These are phyloP conservation scores for Arrhamphus sclerolepis DNA, from an alignment of 2,797 vertebrate species.

Conservation along the genomic window DNA sequence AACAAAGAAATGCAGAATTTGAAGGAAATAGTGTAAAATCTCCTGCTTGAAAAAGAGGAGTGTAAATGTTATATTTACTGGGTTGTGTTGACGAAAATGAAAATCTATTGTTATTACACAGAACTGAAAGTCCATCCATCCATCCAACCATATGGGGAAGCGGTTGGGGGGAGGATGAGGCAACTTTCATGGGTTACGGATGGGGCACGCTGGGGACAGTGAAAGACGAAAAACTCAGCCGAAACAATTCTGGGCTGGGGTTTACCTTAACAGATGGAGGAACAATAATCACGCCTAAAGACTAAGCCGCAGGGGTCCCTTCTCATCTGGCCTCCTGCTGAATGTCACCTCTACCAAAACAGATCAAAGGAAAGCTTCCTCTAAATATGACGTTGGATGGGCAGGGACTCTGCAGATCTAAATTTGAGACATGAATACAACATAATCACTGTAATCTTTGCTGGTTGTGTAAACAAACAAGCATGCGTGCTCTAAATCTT, in stretches of 20 bases:
- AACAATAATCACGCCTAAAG: slow-evolving; percentile 73
- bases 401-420: background rate
- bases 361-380: slow-evolving; percentile 55
- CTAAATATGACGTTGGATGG: slow-evolving; percentile 18
- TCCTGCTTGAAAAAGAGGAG: too few species aligned
- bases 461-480: background rate
- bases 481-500: background rate
- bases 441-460: background rate
- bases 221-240: slow-evolving; percentile 38
- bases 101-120: background rate
- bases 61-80: too few species aligned
- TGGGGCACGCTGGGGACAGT: background rate
- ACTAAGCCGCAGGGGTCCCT: slow-evolving; percentile 63
- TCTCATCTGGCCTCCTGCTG: slow-evolving; percentile 74
- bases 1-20: too few species aligned
- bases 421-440: slow-evolving; percentile 3
- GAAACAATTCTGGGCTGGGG: slow-evolving; percentile 51
- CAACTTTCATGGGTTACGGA: background rate
- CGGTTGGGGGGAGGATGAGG: background rate
- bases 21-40: too few species aligned
- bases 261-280: slow-evolving; percentile 74
- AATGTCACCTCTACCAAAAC: slow-evolving; percentile 79
- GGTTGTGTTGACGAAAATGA: background rate
- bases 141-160: background rate
- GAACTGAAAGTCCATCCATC: background rate